Percentiles rank a stretch among this genome's conserved stretches.
Conservation (phyloP, 2,797 vertebrate species). For the Sebastes miniatus region DNA sequence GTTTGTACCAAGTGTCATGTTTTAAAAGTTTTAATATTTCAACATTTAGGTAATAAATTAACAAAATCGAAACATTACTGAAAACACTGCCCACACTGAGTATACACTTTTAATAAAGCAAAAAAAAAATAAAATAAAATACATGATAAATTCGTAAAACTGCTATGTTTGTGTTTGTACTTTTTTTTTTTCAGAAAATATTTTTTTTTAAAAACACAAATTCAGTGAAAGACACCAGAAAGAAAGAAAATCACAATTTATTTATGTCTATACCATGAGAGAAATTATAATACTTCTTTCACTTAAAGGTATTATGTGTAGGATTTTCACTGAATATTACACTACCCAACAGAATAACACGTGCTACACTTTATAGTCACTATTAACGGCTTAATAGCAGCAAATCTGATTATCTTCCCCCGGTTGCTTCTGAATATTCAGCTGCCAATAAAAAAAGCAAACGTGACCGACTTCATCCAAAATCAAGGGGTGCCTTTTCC, state of each 20-base stretch:
- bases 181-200: slow-evolving; percentile 53
- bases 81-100: slow-evolving; percentile 75
- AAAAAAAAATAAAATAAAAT: slow-evolving; percentile 47
- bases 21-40: slow-evolving; percentile 73
- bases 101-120: slow-evolving; percentile 73
- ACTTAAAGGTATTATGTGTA: slow-evolving; percentile 73
- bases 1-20: slow-evolving; percentile 76
- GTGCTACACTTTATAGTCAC: slow-evolving; percentile 56
- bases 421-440: slow-evolving; percentile 40
- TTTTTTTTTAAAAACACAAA: slow-evolving; percentile 60
- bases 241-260: slow-evolving; percentile 42
- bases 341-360: slow-evolving; percentile 33
- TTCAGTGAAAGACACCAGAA: slow-evolving; percentile 70
- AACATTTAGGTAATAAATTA: slow-evolving; percentile 77
- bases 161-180: slow-evolving; percentile 49
- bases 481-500: slow-evolving; percentile 19
- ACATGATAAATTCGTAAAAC: slow-evolving; percentile 63
- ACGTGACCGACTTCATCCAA: slow-evolving; percentile 22
- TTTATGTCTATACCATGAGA: slow-evolving; percentile 46
- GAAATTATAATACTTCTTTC: slow-evolving; percentile 36
- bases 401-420: slow-evolving; percentile 13
- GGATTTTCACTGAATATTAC: slow-evolving; percentile 51
- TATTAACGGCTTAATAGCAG: slow-evolving; percentile 33
- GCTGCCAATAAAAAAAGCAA: slow-evolving; percentile 32
- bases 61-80: slow-evolving; percentile 66